These are phyloP conservation scores for Drosophila greeni DNA, from an alignment of 2,888 invertebrate species.

Conservation along the genomic window DNA sequence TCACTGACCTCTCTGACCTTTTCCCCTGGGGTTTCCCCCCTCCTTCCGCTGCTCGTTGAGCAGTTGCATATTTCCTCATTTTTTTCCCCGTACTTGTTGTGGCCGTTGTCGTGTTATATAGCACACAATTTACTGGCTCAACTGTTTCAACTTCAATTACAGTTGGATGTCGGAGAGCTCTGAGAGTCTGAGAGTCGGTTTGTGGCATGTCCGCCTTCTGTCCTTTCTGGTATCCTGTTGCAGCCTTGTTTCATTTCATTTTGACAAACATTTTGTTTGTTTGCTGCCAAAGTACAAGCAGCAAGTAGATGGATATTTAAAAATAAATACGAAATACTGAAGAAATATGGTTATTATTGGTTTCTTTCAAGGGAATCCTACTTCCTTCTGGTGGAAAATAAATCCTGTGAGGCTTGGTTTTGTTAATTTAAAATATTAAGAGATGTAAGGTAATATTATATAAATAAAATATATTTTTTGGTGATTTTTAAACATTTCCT, in stretches of 20 bases:
- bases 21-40: not conserved
- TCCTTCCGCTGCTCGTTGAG: constrained; percentile 2
- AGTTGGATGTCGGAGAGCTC: constrained; percentile 38
- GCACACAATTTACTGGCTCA: constrained; percentile 62
- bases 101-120: constrained; percentile 42
- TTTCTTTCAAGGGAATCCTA: too few species aligned
- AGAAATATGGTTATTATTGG: constrained; percentile 9
- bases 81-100: constrained; percentile 18
- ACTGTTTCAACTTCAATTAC: constrained; percentile 66
- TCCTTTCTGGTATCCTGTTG: constrained; percentile 8
- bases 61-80: constrained; percentile 27
- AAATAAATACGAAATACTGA: not conserved
- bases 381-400: too few species aligned
- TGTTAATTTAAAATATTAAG: too few species aligned
- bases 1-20: not conserved
- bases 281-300: constrained; percentile 4
- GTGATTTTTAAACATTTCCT: too few species aligned
- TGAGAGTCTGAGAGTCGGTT: not conserved
- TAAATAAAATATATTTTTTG: too few species aligned
- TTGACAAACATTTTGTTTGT: constrained; percentile 45
- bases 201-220: constrained; percentile 24
- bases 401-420: too few species aligned
- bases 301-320: not conserved
- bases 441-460: too few species aligned
- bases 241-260: constrained; percentile 39